Evolutionary conservation across 2,888 invertebrate genomes (phyloP), one percentile per base, ranked within the genome.

Genomic region (Mesoligia furuncula): DNA sequence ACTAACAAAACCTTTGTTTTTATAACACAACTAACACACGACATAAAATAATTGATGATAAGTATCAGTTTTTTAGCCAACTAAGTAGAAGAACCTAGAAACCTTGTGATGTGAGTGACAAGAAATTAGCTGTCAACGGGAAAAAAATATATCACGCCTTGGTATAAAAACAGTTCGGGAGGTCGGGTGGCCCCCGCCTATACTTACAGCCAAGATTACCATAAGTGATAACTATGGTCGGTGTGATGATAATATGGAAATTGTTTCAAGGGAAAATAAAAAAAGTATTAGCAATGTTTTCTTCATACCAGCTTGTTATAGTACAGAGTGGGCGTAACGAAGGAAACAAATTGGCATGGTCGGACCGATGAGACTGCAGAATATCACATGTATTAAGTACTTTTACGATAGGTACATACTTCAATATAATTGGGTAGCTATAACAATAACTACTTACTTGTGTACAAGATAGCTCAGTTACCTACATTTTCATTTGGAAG

Each of bases 101-200:
- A 80, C 75, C 77, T 80, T 87, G 86, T 83, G 36, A 39, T 36
- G 36, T 36, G 51, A 39, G 66, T 76, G 72, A 75, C 84, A 87
- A 87, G 69, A 77, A 65, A 61, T 77, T 24, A 77, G 31, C 54
- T 72, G 75, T 73, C 77, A 73, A 71, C 39, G 20, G 20, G 77
- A 81, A 73, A 80, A 82, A 84, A 84, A 77, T 80, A 59, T 77
- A 80, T 68, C 79, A 84, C 72, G 73, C 69, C 73, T 77, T 82
- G 68, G 48, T 71, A 66, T 54, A 83, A 81, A 88, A 86, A 79
- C 71, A 64, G 65, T 59, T 77, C 36, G 69, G 67, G 59, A 73
- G 77, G 78, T 83, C 68, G 31, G 64, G 42, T 85, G 59, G 57
- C 71, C 71, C 66, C 66, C 54, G 64, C 64, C 77, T 74, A 64